phyloP scores from a whole-genome alignment of 2,888 invertebrate genomes.

The Sceliomorpha sp. region DNA sequence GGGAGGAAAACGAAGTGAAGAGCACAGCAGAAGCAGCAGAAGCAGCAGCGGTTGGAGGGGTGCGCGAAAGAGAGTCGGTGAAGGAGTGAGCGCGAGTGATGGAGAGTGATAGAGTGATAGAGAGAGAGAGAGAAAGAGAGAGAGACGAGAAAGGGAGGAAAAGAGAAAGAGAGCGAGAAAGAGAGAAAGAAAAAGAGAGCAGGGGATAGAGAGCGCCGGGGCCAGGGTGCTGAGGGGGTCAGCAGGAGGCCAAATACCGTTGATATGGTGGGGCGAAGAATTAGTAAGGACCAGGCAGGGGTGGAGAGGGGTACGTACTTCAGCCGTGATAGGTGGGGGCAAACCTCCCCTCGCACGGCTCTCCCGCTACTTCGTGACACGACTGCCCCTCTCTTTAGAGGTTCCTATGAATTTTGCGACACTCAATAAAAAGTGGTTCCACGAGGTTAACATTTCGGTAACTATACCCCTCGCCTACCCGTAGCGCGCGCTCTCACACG shows the following conservation, averaged over 20 bases:
- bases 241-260: conserved; percentile 65
- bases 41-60: conserved; percentile 22
- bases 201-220: no score
- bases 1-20: conserved; percentile 34
- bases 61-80: conserved; percentile 21
- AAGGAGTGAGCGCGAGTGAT: conserved; percentile 26
- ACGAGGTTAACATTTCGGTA: conserved; percentile 83
- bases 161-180: no score
- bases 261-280: conserved; percentile 70
- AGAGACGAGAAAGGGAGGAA: no score
- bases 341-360: conserved; percentile 57
- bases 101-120: conserved; percentile 19
- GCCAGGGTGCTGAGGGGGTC: conserved; percentile 63
- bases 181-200: neutral
- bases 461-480: conserved; percentile 79
- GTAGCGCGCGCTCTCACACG: conserved; percentile 65
- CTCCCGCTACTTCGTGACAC: conserved; percentile 65
- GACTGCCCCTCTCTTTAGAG: conserved; percentile 74
- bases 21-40: no score
- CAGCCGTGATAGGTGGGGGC: conserved; percentile 34
- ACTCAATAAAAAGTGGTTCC: conserved; percentile 85
- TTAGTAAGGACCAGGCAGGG: conserved; percentile 71
- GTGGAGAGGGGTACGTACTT: conserved; percentile 59
- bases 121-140: conserved; percentile 9
- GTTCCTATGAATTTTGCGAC: conserved; percentile 84